Evolutionary conservation across 2,888 invertebrate species (phyloP).

Genomic region (Coleophora deauratella): DNA sequence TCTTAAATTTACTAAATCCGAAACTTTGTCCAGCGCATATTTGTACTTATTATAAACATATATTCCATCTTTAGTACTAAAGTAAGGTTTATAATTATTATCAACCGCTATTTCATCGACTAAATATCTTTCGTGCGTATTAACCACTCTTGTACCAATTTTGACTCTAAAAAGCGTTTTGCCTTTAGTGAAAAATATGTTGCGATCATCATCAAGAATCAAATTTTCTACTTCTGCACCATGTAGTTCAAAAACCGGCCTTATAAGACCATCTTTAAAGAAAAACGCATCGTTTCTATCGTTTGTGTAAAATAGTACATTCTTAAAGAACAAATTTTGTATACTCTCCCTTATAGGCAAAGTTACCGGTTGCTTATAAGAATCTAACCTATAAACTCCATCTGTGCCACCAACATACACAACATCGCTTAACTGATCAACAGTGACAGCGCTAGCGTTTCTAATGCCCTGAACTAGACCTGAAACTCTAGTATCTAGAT

Average conservation of each 20-base stretch:
- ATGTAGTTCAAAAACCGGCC: conserved; percentile 34
- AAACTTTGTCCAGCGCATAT: conserved; percentile 47
- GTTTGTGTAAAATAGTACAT: conserved; percentile 44
- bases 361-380: conserved; percentile 37
- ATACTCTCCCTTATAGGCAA: conserved; percentile 47
- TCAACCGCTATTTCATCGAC: conserved; percentile 38
- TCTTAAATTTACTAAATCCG: conserved; percentile 37
- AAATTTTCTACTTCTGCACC: conserved; percentile 28
- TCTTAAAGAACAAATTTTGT: conserved; percentile 40
- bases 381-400: conserved; percentile 46
- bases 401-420: conserved; percentile 50
- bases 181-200: conserved; percentile 43
- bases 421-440: conserved; percentile 43
- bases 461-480: conserved; percentile 43
- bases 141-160: conserved; percentile 43
- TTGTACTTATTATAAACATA: conserved; percentile 58
- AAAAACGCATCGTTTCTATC: conserved; percentile 36
- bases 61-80: conserved; percentile 41
- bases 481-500: conserved; percentile 30
- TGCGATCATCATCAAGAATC: conserved; percentile 41
- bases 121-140: conserved; percentile 38
- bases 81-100: conserved; percentile 33
- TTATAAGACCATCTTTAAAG: conserved; percentile 42
- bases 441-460: conserved; percentile 50
- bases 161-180: conserved; percentile 41